Percentiles rank a stretch among this genome's conserved stretches.
Conservation (phyloP, 2,888 invertebrate genomes). For the Tholera decimalis region DNA sequence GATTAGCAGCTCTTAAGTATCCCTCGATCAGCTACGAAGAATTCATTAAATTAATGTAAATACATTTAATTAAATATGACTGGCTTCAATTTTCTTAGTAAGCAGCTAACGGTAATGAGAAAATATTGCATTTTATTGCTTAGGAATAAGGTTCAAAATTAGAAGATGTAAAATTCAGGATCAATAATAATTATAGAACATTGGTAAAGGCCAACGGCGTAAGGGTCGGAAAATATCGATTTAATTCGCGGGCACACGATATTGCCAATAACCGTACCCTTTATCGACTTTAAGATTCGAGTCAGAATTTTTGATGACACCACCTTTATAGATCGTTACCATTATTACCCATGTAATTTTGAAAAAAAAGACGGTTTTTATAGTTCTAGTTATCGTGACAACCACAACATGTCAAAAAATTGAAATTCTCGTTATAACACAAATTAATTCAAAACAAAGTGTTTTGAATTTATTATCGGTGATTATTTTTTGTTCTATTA, state of each 20-base stretch:
- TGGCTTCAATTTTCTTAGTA: not conserved
- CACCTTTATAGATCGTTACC: too few relatives aligned
- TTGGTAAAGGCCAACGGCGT: conserved; percentile 12
- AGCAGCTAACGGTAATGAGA: not conserved
- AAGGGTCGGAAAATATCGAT: conserved; percentile 29
- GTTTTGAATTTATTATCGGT: too few relatives aligned
- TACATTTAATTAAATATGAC: not conserved
- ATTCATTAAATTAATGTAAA: not conserved
- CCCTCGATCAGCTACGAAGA: not conserved
- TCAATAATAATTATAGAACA: conserved; percentile 25
- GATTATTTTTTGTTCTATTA: too few relatives aligned
- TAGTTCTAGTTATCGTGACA: too few relatives aligned
- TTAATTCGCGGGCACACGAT: not conserved
- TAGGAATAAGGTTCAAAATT: not conserved
- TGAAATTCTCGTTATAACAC: too few relatives aligned
- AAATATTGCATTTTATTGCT: not conserved
- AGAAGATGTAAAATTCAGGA: not conserved
- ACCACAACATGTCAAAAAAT: too few relatives aligned
- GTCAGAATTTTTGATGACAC: too few relatives aligned
- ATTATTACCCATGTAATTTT: too few relatives aligned
- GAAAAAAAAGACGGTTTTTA: too few relatives aligned
- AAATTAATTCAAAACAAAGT: too few relatives aligned
- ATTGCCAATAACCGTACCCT: not conserved
- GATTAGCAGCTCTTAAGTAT: not conserved
- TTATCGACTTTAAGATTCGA: not conserved